These are phyloP conservation scores for Elaphurus davidianus DNA, from an alignment of 2,113 vertebrate genomes.

Conservation along the genomic window DNA sequence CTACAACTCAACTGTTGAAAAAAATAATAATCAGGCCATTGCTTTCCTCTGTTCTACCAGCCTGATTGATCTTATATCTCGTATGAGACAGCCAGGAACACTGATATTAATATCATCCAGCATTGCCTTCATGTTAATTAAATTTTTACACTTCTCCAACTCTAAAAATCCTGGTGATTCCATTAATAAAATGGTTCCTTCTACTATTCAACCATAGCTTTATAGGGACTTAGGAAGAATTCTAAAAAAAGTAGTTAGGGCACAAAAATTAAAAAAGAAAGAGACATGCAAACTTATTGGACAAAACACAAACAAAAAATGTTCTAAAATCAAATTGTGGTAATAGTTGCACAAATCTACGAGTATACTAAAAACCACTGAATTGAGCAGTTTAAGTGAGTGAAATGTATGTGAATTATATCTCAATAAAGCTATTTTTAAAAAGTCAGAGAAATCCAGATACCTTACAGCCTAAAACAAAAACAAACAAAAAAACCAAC, in stretches of 20 bases:
- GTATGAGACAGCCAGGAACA: neutral
- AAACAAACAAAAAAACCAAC: neutral
- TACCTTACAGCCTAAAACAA: neutral
- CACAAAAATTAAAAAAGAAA: neutral
- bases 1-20: neutral
- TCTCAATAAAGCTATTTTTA: neutral
- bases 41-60: neutral
- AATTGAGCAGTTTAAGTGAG: neutral
- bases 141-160: neutral
- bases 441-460: neutral
- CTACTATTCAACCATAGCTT: neutral
- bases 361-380: neutral
- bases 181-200: neutral
- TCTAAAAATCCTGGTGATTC: neutral
- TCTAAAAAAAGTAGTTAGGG: neutral
- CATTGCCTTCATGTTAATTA: neutral
- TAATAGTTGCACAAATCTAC: neutral
- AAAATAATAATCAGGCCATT: neutral
- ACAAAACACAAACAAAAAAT: neutral
- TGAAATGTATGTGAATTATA: neutral
- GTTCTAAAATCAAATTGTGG: neutral
- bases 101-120: neutral
- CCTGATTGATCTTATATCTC: neutral
- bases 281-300: neutral
- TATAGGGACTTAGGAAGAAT: neutral